These are phyloP conservation scores for Phenganax marumi DNA, from an alignment of 92 coral and sea anemone species.

Conservation along the genomic window DNA sequence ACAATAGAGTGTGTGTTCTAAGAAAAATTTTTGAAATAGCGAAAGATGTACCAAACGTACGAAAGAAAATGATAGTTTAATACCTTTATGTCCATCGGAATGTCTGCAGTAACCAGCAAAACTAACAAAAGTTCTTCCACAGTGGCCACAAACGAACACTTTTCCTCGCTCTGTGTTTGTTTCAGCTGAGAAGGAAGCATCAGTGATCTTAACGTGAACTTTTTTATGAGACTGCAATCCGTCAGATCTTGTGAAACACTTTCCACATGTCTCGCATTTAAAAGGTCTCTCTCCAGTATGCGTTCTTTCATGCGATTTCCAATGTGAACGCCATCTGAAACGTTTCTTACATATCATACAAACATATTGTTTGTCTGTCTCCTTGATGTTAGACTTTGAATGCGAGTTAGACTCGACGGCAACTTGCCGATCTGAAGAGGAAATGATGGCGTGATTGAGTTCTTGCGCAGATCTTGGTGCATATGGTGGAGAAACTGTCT, in stretches of 20 bases:
- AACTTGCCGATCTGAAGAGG: background rate
- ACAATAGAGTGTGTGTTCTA: too few relatives aligned
- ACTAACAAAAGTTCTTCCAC: constrained; percentile 13
- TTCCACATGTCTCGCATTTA: constrained; percentile 79
- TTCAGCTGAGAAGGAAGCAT: constrained; percentile 10
- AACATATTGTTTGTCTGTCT: constrained; percentile 61
- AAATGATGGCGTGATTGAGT: background rate
- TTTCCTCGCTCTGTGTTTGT: background rate
- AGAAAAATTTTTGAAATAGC: background rate
- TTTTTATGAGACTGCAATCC: constrained; percentile 95
- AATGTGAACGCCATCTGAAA: constrained; percentile 94
- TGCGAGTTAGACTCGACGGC: background rate
- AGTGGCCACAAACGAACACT: background rate
- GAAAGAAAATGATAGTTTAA: background rate
- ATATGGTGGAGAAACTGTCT: background rate
- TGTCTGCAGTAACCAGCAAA: constrained; percentile 19
- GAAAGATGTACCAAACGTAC: background rate
- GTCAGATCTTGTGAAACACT: constrained; percentile 93
- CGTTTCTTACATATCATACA: constrained; percentile 84
- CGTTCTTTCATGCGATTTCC: constrained; percentile 85
- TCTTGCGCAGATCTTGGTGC: background rate
- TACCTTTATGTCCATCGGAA: constrained; percentile 3
- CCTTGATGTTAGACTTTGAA: background rate
- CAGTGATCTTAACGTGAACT: constrained; percentile 78
- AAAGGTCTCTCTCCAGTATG: constrained; percentile 98